Base-by-base conservation (phyloP, 2,797 vertebrate species). In the Coendou prehensilis region DNA sequence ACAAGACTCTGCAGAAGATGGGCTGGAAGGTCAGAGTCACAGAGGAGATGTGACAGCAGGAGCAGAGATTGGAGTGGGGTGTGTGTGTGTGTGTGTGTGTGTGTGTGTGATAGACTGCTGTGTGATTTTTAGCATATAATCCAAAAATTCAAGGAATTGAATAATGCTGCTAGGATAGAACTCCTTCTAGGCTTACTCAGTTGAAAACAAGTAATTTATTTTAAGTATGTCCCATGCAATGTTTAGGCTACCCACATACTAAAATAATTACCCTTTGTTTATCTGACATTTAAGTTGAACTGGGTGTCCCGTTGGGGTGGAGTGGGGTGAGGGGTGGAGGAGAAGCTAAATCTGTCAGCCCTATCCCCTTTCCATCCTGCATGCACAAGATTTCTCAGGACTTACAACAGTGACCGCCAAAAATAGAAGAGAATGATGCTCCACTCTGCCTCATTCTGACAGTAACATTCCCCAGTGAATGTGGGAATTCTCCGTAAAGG, bases 91-190 rank as follows among this genome's bases (percentile, higher is more conserved):
- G 9, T 75, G 41, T 61, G 20, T 81, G 22, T 63, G 33, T 14
- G 20, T 26, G 41, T 45, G 7, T 57, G 22, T 59, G 37, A 76
- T 41, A 15, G 2, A 73, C n/a, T 18, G 47, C 17, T 71, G 10
- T 87, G 47, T 78, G 30, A 59, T 71, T 82, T 91, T 76, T 81
- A 87, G 87, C 47, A 30, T n/a, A 33, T 47, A 82, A 78, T 4
- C 75, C 45, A 90, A 82, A n/a, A 50, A 30, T 82, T 87, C 59
- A 93, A 87, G 91, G 26, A 87, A 71, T 2, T 71, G 23, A 82
- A 69, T 82, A 83, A 56, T 76, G 81, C 20, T 54, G 9, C 59
- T 78, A 30, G 85, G n/a, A 82, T 89, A 69, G 67, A 94, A 85
- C 30, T 73, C 26, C 17, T 71, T 61, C n/a, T 84, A 81, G 52